Base-by-base conservation (phyloP, 53 echinoderm and acorn worm species). In the Echinarachnius parma region DNA sequence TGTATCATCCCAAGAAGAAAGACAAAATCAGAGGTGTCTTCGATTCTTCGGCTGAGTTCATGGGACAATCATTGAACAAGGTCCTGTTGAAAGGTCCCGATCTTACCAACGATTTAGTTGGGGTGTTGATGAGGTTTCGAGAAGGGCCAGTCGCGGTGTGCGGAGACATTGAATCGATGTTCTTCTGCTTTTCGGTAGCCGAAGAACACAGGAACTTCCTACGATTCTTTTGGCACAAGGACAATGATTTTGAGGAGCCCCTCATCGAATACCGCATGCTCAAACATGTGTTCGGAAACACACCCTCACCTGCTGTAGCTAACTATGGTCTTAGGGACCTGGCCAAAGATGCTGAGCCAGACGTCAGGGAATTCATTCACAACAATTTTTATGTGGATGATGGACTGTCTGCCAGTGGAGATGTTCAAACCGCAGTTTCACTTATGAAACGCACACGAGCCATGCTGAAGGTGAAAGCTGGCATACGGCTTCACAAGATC, bases 311-410 rank as follows among this genome's bases (percentile, higher is more conserved):
- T 20, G 88, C 88, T 1, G 65, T 78, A 9, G 79, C 88, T 15
- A 79, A 68, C 47, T 78, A 21, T 57, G 88, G 83, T 9, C 50
- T 83, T 7, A 79, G 75, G 32, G 78, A 64, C 36, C 75, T 72
- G 26, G 83, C 71, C 7, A 56, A 69, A 8, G 74, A 83, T 5
- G 79, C 66, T n/a, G 31, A 53, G 60, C 20, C 54, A 54, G 86
- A 80, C 24, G 66, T 80, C 0, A 72, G 29, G 64, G 64, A 85
- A 1, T 74, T 75, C 36, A 30, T 80, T 14, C 46, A 66, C 31
- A 31, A 25, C 31, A 80, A 85, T 30, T 85, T 85, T 53, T 85
- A 80, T 46, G 80, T 85, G 57, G 86, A 85, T 44, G 66, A 85
- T 31, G 54, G 74, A 16, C 53, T 81, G 9, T 48, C 28, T 35